phyloP scores from a whole-genome alignment of 2,113 vertebrate species.

The Lepisosteus oculatus region DNA sequence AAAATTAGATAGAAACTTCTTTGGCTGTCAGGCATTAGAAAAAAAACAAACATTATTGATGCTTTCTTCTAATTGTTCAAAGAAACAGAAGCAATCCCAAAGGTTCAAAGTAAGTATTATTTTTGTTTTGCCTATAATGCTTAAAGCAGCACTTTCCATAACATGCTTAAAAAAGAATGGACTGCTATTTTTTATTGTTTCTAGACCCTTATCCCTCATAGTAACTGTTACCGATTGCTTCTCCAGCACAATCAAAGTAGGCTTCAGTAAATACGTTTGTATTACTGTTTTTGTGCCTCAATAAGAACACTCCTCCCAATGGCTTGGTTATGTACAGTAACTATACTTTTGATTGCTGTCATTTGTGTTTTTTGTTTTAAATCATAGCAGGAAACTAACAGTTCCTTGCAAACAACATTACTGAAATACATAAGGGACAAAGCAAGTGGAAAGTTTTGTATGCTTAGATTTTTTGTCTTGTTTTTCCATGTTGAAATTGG shows the following conservation, averaged over 20 bases:
- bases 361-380: not conserved
- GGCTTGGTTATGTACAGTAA: conserved; percentile 9
- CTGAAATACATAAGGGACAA: not conserved
- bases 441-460: not conserved
- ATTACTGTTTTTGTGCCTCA: not conserved
- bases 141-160: not conserved
- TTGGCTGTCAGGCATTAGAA: too few species aligned
- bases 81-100: not conserved
- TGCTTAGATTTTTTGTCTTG: not conserved
- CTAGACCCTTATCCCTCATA: not conserved
- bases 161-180: not conserved
- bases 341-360: not conserved
- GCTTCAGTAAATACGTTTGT: not conserved
- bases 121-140: not conserved
- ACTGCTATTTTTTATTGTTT: not conserved
- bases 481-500: not conserved
- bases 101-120: not conserved
- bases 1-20: too few species aligned
- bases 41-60: not conserved
- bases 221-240: not conserved
- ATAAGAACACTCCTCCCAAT: not conserved
- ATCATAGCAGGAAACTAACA: not conserved
- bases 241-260: not conserved
- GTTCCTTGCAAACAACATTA: not conserved
- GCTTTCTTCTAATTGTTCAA: conserved; percentile 1